These are phyloP conservation scores for Salvelinus fontinalis DNA, from an alignment of 2,113 vertebrate species.

Conservation along the genomic window DNA sequence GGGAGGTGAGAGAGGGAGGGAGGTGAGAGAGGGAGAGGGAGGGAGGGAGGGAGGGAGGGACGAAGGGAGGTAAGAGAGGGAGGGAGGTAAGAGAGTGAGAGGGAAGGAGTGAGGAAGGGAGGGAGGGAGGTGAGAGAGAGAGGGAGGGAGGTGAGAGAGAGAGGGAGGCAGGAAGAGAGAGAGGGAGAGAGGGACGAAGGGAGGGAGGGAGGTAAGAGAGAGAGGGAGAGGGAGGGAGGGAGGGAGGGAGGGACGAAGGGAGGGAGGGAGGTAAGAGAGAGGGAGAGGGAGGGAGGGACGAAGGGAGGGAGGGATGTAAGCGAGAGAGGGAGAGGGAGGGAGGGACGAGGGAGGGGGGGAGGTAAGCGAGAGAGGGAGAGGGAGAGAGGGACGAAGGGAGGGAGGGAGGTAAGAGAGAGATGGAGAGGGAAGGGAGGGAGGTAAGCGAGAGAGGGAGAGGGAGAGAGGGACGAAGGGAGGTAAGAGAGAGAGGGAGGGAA, in stretches of 20 bases:
- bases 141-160: constrained; percentile 23
- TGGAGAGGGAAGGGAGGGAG: neutral
- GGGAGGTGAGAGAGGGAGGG: too few relatives aligned
- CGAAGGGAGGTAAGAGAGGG: too few relatives aligned
- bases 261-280: constrained; percentile 9
- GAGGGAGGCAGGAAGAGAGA: neutral
- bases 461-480: too few relatives aligned
- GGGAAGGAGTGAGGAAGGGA: too few relatives aligned
- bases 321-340: too few relatives aligned
- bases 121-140: neutral
- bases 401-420: too few relatives aligned
- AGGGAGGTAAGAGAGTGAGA: too few relatives aligned
- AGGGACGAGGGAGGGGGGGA: too few relatives aligned
- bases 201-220: constrained; percentile 12
- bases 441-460: neutral
- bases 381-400: too few relatives aligned
- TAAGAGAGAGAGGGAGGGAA: too few relatives aligned
- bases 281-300: neutral
- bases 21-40: rapidly evolving
- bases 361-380: neutral
- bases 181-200: constrained; percentile 5
- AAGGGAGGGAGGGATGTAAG: constrained; percentile 17
- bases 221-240: neutral
- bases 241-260: constrained; percentile 6
- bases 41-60: too few relatives aligned